These are phyloP conservation scores for Azemiops feae DNA, from an alignment of 2,113 vertebrate species.

Conservation along the genomic window DNA sequence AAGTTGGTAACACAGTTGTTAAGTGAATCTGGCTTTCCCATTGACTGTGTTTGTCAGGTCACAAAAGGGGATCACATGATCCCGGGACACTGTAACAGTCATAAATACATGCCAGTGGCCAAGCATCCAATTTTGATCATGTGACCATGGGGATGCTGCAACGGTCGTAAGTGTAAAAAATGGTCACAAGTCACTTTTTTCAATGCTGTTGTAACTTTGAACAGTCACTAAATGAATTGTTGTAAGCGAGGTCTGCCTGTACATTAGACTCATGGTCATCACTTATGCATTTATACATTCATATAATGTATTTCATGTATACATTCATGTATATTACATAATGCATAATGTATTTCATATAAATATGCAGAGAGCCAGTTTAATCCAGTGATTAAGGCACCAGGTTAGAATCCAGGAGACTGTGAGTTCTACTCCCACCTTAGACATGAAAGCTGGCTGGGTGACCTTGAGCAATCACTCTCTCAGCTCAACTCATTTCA, in stretches of 20 bases:
- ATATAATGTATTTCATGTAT: not conserved
- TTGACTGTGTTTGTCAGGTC: not conserved
- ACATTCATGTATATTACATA: not conserved
- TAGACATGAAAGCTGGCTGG: not conserved
- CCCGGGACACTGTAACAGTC: not conserved
- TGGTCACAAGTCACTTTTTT: not conserved
- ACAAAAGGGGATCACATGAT: not conserved
- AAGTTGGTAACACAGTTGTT: not conserved
- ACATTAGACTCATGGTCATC: not conserved
- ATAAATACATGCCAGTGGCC: not conserved
- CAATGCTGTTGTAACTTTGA: not conserved
- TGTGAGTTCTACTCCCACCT: not conserved
- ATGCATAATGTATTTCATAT: not conserved
- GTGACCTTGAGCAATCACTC: not conserved
- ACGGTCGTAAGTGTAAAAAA: not conserved
- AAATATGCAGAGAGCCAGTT: not conserved
- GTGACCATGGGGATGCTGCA: not conserved
- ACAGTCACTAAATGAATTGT: not conserved
- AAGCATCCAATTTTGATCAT: not conserved
- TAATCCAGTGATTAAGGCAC: not conserved
- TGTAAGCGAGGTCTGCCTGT: not conserved
- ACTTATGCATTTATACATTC: not conserved
- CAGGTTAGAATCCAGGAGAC: not conserved
- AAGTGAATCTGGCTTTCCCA: not conserved
- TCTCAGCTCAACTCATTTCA: not conserved